phyloP scores from a whole-genome alignment of 2,797 vertebrate species.

The Spinus pinus region DNA sequence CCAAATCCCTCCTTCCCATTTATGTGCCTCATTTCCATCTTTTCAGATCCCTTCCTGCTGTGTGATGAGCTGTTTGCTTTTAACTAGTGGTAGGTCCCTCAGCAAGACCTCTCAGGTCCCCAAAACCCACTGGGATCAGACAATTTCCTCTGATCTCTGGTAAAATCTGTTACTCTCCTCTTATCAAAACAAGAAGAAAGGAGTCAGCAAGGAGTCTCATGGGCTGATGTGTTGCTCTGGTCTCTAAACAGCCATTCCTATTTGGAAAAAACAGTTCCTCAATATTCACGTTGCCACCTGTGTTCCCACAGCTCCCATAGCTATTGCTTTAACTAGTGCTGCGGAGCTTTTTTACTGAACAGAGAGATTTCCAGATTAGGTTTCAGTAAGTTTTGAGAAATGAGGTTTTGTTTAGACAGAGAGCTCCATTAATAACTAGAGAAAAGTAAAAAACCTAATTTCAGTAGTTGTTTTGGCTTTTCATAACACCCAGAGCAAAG shows the following conservation, averaged over 20 bases:
- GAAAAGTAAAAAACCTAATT: neutral
- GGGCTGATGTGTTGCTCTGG: neutral
- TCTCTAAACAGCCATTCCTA: neutral
- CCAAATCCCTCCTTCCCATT: neutral
- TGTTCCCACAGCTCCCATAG: neutral
- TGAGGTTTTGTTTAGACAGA: neutral
- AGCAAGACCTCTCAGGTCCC: neutral
- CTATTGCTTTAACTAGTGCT: neutral
- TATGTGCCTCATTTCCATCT: conserved; percentile 2
- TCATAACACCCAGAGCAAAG: neutral
- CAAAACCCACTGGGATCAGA: neutral
- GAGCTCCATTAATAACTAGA: neutral
- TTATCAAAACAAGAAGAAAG: conserved; percentile 19
- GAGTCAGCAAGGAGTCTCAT: neutral
- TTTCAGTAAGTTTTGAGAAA: neutral
- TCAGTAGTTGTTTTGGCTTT: neutral
- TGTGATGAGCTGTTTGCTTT: conserved; percentile 19
- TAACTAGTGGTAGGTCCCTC: neutral
- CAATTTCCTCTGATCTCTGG: conserved; percentile 4
- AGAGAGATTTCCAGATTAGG: neutral
- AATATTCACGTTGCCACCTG: neutral
- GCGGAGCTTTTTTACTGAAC: neutral
- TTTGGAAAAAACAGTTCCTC: neutral
- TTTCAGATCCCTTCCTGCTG: conserved; percentile 3
- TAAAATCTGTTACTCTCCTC: neutral